phyloP scores from a whole-genome alignment of 92 coral and sea anemone species.

The Heteractis magnifica region DNA sequence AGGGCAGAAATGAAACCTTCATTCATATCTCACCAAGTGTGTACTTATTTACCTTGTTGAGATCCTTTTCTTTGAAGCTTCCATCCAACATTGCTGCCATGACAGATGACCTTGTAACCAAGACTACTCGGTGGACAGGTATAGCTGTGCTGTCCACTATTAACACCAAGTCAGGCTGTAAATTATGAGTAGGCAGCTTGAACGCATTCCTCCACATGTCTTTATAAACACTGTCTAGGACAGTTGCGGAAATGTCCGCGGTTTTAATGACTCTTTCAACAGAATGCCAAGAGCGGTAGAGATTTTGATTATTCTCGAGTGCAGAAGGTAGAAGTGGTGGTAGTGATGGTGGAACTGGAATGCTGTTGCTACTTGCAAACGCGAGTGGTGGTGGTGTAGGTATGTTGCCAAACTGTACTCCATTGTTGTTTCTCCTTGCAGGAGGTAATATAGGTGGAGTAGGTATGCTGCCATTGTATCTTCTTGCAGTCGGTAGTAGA shows the following conservation, averaged over 20 bases:
- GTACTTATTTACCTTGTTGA: not conserved
- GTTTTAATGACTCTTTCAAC: not conserved
- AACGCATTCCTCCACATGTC: conserved; percentile 17
- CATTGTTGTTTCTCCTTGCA: conserved; percentile 1
- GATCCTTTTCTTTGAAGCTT: conserved; percentile 40
- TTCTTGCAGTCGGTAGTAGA: not conserved
- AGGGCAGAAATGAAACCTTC: not conserved
- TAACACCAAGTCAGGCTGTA: conserved; percentile 47
- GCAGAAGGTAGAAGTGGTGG: conserved; percentile 21
- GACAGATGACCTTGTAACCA: conserved; percentile 50
- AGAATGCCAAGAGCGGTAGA: not conserved
- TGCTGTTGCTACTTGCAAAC: not conserved
- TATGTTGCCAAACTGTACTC: not conserved
- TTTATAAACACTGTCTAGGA: not conserved
- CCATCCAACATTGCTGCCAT: conserved; percentile 55
- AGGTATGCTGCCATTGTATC: not conserved
- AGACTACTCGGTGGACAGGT: conserved; percentile 50
- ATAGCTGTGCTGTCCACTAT: conserved; percentile 41
- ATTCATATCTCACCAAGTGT: not conserved
- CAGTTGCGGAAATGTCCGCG: not conserved
- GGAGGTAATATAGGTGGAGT: not conserved
- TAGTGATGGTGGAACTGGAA: conserved; percentile 12
- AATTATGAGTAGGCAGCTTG: conserved; percentile 18
- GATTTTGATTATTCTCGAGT: not conserved
- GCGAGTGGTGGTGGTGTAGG: conserved; percentile 18